Evolutionary conservation across 2,888 invertebrate species (phyloP).

Genomic region (Drepanosiphum platanoidis): DNA sequence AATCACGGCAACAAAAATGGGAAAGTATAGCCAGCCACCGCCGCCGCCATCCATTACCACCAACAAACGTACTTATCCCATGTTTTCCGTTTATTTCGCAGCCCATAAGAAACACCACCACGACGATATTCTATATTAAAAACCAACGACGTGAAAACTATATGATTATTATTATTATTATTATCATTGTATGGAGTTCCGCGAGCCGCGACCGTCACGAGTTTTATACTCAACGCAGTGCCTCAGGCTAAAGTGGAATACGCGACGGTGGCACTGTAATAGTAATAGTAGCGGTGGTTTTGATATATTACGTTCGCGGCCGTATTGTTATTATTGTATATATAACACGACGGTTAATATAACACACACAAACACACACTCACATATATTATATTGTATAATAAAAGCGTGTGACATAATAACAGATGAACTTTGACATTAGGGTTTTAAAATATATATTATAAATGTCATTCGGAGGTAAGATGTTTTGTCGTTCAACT

Average conservation of each 20-base stretch:
- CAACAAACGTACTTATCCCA: no score
- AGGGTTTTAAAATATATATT: neutral
- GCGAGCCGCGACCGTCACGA: neutral
- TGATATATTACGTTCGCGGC: neutral
- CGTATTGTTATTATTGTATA: neutral
- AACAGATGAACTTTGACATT: neutral
- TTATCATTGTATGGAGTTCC: no score
- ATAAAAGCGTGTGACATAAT: neutral
- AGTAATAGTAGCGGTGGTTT: no score
- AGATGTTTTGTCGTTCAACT: neutral
- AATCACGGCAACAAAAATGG: no score
- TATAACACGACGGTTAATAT: no score
- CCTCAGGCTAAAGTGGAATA: neutral
- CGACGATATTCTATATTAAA: neutral
- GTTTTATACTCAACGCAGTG: neutral
- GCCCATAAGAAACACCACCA: neutral
- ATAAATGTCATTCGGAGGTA: neutral
- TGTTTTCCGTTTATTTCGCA: no score
- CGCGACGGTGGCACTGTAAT: neutral
- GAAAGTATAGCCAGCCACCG: no score
- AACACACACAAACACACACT: no score
- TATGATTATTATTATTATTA: no score
- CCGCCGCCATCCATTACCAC: no score
- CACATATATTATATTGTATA: neutral
- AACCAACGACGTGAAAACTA: neutral